Evolutionary conservation across 1,140 invertebrate genomes (phyloP).

Genomic region (Anoplophora glabripennis): DNA sequence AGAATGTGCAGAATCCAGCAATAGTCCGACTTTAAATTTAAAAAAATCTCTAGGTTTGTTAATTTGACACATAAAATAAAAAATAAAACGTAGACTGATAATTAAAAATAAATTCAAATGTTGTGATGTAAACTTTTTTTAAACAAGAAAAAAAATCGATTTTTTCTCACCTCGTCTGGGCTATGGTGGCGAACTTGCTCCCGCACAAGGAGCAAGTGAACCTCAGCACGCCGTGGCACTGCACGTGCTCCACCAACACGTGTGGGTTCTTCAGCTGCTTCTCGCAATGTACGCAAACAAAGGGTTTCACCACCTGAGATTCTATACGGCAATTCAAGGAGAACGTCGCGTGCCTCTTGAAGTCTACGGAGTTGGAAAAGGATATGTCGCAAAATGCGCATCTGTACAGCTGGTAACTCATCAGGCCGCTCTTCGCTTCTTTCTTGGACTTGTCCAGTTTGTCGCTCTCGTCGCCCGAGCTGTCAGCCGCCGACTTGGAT

Average conservation of each 20-base stretch:
- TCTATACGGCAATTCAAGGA: conserved; percentile 37
- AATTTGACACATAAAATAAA: no score
- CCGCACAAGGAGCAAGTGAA: conserved; percentile 54
- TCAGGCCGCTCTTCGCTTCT: background rate
- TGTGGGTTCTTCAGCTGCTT: conserved; percentile 49
- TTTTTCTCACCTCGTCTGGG: conserved; percentile 26
- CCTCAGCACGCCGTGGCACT: conserved; percentile 49
- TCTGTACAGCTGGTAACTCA: conserved; percentile 28
- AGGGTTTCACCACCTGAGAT: conserved; percentile 22
- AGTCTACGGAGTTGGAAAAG: conserved; percentile 33
- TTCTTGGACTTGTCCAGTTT: conserved; percentile 3
- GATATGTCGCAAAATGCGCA: conserved; percentile 51
- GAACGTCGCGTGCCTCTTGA: conserved; percentile 53
- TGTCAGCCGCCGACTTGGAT: background rate
- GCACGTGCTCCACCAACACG: conserved; percentile 43
- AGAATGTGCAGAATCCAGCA: no score
- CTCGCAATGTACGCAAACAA: conserved; percentile 55
- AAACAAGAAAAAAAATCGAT: background rate
- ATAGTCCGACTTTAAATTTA: no score
- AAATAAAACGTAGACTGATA: background rate
- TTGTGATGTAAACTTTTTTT: background rate
- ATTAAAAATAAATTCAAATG: conserved; percentile 2
- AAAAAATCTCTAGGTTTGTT: no score
- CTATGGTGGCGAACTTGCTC: conserved; percentile 26
- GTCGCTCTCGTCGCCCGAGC: conserved; percentile 21